These are phyloP conservation scores for Leiothrix lutea DNA, from an alignment of 2,113 vertebrate genomes.

Conservation along the genomic window DNA sequence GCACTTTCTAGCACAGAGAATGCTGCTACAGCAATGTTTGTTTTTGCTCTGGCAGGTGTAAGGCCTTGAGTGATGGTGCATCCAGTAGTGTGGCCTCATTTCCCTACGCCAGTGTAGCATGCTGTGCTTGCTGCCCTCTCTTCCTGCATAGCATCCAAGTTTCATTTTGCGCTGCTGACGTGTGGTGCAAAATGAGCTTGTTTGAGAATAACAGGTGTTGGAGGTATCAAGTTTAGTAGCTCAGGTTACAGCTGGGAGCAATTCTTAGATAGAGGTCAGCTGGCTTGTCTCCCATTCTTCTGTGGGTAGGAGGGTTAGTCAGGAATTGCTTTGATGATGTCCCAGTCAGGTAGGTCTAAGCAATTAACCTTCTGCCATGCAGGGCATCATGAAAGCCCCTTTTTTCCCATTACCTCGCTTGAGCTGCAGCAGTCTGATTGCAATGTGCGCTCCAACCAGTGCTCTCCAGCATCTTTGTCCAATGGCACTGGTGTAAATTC, in stretches of 20 bases:
- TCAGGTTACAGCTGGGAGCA: conserved; percentile 57
- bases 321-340: background rate
- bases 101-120: background rate
- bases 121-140: conserved; percentile 37
- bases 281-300: conserved; percentile 58
- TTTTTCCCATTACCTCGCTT: background rate
- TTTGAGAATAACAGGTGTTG: conserved; percentile 66
- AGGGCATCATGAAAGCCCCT: background rate
- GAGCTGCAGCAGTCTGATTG: background rate
- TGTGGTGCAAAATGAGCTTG: conserved; percentile 54
- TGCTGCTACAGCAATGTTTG: background rate
- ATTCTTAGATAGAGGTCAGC: conserved; percentile 47
- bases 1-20: background rate
- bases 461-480: background rate
- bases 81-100: background rate
- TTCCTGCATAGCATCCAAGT: conserved; percentile 45
- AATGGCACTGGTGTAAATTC: background rate
- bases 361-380: background rate
- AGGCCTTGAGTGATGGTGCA: background rate
- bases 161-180: conserved; percentile 60
- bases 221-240: conserved; percentile 51
- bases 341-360: background rate
- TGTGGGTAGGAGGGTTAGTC: background rate
- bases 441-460: no score
- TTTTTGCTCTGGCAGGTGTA: background rate